phyloP scores from a whole-genome alignment of 2,113 vertebrate genomes.

The Rhinolophus sinicus region DNA sequence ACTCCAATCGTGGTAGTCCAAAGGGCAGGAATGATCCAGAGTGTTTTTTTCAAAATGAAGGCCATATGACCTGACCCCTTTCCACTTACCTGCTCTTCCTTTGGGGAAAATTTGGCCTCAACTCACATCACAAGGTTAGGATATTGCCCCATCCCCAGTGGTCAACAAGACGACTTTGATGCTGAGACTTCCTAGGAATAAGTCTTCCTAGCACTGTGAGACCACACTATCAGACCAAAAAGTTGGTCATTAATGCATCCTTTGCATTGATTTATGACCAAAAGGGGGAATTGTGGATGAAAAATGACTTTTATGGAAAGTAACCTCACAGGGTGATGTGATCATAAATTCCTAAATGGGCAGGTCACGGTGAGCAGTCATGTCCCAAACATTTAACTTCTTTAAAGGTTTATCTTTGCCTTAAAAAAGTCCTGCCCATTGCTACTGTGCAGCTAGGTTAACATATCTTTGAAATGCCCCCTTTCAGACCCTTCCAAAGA shows the following conservation, averaged over 20 bases:
- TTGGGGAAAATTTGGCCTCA: background rate
- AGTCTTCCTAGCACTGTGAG: background rate
- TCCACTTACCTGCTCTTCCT: background rate
- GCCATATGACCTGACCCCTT: background rate
- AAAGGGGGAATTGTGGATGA: background rate
- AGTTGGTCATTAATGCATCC: background rate
- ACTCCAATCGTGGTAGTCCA: background rate
- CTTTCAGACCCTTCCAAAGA: background rate
- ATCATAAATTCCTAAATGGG: background rate
- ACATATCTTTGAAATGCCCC: background rate
- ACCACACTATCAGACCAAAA: background rate
- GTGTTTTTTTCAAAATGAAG: background rate
- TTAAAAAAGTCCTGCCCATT: background rate
- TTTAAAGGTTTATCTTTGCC: background rate
- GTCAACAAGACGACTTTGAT: background rate
- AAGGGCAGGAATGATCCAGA: background rate
- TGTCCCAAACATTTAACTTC: background rate
- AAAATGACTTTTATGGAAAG: background rate
- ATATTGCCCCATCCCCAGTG: background rate
- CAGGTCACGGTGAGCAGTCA: background rate
- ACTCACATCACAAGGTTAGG: background rate
- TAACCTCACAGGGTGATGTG: background rate
- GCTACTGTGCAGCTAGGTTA: background rate
- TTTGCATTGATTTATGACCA: background rate
- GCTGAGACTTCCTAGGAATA: background rate